A percentile compares a stretch with the other conserved stretches of the same genome.
These are phyloP conservation scores for Theristicus caerulescens DNA, from an alignment of 2,113 vertebrate genomes.

Conservation along the genomic window DNA sequence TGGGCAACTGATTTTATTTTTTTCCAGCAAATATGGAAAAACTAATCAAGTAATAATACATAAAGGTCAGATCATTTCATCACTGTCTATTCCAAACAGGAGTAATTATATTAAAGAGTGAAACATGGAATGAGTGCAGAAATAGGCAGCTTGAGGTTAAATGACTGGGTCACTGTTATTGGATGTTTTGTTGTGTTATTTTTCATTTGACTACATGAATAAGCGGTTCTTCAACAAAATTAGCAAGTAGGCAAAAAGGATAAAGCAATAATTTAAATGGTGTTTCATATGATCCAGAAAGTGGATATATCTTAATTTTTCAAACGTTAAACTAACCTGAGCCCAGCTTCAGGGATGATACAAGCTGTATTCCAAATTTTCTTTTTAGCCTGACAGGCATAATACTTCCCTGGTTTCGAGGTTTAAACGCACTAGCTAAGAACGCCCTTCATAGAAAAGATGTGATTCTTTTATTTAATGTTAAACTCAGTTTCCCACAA, in stretches of 20 bases:
- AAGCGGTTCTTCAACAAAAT: not conserved
- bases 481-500: not conserved
- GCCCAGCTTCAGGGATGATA: not conserved
- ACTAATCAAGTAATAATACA: conserved; percentile 29
- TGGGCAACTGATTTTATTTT: conserved; percentile 5
- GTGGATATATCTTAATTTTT: not conserved
- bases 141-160: conserved; percentile 45
- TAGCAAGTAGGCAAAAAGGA: not conserved
- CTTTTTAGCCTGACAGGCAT: not conserved
- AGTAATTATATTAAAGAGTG: conserved; percentile 47
- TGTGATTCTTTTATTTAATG: not conserved
- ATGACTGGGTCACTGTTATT: conserved; percentile 5
- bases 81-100: conserved; percentile 46
- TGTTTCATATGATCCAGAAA: not conserved
- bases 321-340: not conserved
- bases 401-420: not conserved
- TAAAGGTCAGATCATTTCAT: conserved; percentile 65
- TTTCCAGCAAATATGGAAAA: conserved; percentile 18
- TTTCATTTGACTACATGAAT: not conserved
- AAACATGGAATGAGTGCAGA: conserved; percentile 15
- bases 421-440: not conserved
- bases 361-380: not conserved
- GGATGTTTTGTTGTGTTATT: not conserved
- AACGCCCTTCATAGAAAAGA: not conserved
- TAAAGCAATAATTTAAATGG: not conserved